A percentile compares a stretch with the other conserved stretches of the same genome.
Conservation (phyloP, 2,888 invertebrate species). For the Didymodactylos carnosus region DNA sequence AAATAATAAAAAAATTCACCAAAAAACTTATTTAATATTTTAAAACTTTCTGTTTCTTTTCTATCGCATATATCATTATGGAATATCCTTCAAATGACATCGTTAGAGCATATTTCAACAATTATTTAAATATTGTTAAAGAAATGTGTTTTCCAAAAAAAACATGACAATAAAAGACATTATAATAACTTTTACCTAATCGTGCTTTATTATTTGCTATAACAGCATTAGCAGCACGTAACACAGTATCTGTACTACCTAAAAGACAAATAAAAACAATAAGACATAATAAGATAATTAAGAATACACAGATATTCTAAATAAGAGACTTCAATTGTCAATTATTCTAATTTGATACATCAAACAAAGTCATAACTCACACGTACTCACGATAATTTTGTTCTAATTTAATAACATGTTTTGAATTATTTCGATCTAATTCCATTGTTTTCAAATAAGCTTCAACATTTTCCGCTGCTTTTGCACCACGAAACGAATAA, state of each 20-base stretch:
- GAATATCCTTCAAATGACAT: too few relatives aligned
- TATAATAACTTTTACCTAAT: background rate
- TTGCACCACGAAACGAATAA: constrained; percentile 16
- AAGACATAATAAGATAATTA: too few relatives aligned
- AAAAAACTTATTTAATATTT: too few relatives aligned
- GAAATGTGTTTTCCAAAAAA: background rate
- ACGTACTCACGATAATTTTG: constrained; percentile 15
- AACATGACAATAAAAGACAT: background rate
- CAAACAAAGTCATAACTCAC: background rate
- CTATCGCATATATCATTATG: too few relatives aligned
- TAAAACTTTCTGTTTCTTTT: too few relatives aligned
- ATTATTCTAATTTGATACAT: constrained; percentile 4
- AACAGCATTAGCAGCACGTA: background rate
- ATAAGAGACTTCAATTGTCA: too few relatives aligned
- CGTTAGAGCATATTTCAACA: too few relatives aligned
- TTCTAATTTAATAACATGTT: constrained; percentile 9
- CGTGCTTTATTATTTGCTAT: background rate
- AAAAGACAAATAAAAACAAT: too few relatives aligned
- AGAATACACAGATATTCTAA: too few relatives aligned
- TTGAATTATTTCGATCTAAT: background rate
- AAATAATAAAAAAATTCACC: too few relatives aligned
- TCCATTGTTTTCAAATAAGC: background rate
- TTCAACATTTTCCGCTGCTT: constrained; percentile 5
- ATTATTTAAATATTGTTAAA: too few relatives aligned
- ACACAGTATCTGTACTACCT: background rate